Percentiles rank a stretch among this genome's conserved stretches.
Conservation (phyloP, 2,888 invertebrate genomes). For the Noctua comes region DNA sequence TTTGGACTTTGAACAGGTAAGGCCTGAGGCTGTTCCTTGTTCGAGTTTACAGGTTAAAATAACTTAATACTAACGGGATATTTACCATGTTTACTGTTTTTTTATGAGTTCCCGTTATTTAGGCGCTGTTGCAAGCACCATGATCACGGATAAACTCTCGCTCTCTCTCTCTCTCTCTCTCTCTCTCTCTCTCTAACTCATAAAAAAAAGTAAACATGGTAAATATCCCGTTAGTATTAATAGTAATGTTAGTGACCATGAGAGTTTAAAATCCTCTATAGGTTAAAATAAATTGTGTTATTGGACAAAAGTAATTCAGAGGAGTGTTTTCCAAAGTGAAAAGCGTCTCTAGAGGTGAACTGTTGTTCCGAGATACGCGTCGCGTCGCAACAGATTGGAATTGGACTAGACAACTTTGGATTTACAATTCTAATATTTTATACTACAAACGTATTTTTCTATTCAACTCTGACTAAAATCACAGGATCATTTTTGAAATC, state of each 20-base stretch:
- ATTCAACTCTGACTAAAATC: neutral
- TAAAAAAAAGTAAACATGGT: too few relatives aligned
- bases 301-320: slow-evolving; percentile 41
- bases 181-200: too few relatives aligned
- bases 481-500: neutral
- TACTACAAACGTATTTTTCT: slow-evolving; percentile 20
- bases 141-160: too few relatives aligned
- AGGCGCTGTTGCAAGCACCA: too few relatives aligned
- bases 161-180: too few relatives aligned
- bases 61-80: too few relatives aligned
- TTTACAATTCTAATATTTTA: slow-evolving; percentile 28
- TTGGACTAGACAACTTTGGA: slow-evolving; percentile 15
- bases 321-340: slow-evolving; percentile 33
- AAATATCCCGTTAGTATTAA: too few relatives aligned
- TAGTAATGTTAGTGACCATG: too few relatives aligned
- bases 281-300: slow-evolving; percentile 41
- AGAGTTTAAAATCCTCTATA: too few relatives aligned
- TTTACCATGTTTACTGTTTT: too few relatives aligned
- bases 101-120: too few relatives aligned
- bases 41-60: slow-evolving; percentile 25
- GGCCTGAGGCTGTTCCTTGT: slow-evolving; percentile 23
- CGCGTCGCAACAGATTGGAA: slow-evolving; percentile 2
- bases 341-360: slow-evolving; percentile 14
- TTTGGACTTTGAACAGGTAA: slow-evolving; percentile 35
- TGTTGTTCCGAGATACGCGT: neutral